These are phyloP conservation scores for Orthosia gracilis DNA, from an alignment of 2,888 invertebrate genomes.

Conservation along the genomic window DNA sequence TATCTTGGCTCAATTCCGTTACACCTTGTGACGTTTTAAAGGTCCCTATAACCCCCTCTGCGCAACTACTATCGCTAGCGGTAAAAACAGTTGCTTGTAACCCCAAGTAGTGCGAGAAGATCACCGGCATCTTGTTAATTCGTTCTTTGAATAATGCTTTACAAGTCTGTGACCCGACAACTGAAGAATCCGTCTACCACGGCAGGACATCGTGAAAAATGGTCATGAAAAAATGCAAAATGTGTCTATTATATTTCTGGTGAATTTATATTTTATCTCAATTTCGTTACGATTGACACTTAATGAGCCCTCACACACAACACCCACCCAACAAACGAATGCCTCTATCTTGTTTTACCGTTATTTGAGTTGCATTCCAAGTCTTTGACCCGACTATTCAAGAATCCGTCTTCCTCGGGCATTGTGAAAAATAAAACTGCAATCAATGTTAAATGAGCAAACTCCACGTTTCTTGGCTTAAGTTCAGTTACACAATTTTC, in stretches of 20 bases:
- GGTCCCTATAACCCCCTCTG: neutral
- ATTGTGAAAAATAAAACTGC: slow-evolving; percentile 29
- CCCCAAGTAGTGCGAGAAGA: neutral
- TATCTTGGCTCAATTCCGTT: neutral
- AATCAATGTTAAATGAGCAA: neutral
- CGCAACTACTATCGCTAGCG: too few species aligned
- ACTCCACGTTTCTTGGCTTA: too few species aligned
- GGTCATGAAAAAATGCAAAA: neutral
- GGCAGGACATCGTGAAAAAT: neutral
- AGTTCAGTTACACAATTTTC: neutral
- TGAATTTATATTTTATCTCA: slow-evolving; percentile 12
- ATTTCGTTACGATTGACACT: too few species aligned
- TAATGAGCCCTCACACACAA: too few species aligned
- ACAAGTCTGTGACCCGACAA: neutral
- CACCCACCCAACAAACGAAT: slow-evolving; percentile 43
- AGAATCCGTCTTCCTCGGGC: slow-evolving; percentile 27
- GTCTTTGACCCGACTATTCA: slow-evolving; percentile 66
- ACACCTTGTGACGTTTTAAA: neutral
- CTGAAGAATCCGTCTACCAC: neutral
- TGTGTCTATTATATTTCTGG: slow-evolving; percentile 12
- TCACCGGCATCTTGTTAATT: neutral
- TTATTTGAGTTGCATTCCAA: slow-evolving; percentile 69
- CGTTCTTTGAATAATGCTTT: slow-evolving; percentile 1
- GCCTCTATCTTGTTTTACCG: slow-evolving; percentile 69
- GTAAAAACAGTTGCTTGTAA: too few species aligned